Base-by-base conservation (phyloP, 2,113 vertebrate species). In the Coryphaenoides rupestris region DNA sequence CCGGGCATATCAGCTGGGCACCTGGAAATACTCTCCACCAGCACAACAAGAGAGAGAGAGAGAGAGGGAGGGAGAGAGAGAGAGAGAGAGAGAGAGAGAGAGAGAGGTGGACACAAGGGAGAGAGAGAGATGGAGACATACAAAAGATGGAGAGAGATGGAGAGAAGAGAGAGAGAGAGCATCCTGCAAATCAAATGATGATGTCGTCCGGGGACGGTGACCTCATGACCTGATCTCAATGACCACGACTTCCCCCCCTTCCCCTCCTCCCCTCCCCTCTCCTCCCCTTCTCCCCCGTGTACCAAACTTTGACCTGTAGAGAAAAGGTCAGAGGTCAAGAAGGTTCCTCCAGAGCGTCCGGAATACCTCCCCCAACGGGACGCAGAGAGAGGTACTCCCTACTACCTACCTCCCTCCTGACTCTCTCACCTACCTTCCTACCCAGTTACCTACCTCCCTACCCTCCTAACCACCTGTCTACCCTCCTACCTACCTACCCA, bases 271-370 rank as follows among this genome's bases (percentile, higher is more conserved):
- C 54, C 21, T 15, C 54, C 21, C 21, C 19, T 14, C 13, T 15
- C 9, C 14, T 12, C 54, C 7, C 4, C 21, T 21, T 45, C 60
- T 47, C 56, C 59, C 21, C 15, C 14, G 13, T 40, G 9, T 7
- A 40, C 33, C 33, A 40, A 79, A 19, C 63, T 57, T 33, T 84
- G 76, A 80, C 81, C 77, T 78, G 52, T 93, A 86, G 96, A 98
- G 65, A 91, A 92, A 90, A 99, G 93, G 86, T 83, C 91, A 24
- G 96, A 99, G 80, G 81, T 89, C 69, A 98, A 89, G 90, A 99
- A 94, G 86, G 90, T 94, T 77, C 96, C 96, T 75, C 96, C 96
- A 14, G 96, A 99, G 87, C 93, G 96, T 19, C 96, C 96, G 15
- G 96, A 98, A 73, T 79, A 89, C 91, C 91, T 68, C 87, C 98